phyloP scores from a whole-genome alignment of 2,113 vertebrate genomes.

The Microtus montanus region DNA sequence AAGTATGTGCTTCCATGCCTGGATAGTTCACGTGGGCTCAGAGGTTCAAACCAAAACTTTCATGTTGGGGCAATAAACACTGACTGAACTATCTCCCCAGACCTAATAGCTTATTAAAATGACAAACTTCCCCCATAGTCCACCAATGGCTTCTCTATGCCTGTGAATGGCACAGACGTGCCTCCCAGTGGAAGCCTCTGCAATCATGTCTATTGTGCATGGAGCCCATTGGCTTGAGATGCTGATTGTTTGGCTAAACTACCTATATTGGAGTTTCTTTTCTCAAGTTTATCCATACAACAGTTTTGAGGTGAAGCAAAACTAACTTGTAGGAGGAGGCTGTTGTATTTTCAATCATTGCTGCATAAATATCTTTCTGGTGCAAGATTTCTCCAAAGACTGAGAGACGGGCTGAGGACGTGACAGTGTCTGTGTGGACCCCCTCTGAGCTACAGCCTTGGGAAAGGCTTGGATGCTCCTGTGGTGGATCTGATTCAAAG shows the following conservation, averaged over 20 bases:
- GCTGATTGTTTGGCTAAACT: neutral
- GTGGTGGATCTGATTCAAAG: neutral
- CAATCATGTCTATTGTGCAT: neutral
- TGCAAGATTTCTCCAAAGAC: neutral
- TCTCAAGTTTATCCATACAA: neutral
- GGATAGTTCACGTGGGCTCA: neutral
- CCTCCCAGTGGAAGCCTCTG: neutral
- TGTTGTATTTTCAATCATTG: neutral
- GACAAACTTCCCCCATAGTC: neutral
- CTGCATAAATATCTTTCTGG: neutral
- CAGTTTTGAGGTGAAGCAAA: conserved; percentile 26
- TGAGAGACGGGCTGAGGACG: neutral
- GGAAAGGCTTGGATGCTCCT: neutral
- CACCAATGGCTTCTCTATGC: neutral
- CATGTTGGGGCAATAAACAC: neutral
- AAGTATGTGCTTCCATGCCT: neutral
- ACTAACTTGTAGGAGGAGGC: neutral
- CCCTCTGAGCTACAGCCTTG: neutral
- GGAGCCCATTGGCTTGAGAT: neutral
- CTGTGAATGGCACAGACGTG: neutral
- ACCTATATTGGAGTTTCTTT: neutral
- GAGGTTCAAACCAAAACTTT: neutral
- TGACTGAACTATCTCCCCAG: neutral
- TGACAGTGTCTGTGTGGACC: neutral
- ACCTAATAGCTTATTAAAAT: neutral